Evolutionary conservation across 2,888 invertebrate species (phyloP), one percentile per base, ranked within the genome.

Genomic region (Pasiphila rectangulata): DNA sequence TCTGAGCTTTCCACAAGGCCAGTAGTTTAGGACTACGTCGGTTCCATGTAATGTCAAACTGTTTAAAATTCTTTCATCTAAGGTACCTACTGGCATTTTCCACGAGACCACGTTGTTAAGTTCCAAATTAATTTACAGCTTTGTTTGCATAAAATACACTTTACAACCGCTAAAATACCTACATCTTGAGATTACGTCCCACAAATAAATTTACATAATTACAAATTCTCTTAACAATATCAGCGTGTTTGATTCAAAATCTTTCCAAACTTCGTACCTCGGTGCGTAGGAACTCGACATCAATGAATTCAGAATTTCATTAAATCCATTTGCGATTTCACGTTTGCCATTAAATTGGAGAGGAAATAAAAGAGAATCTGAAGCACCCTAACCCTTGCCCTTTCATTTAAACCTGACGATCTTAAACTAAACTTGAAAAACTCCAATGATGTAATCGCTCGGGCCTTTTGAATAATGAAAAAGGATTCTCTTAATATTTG

Each of bases 381-480:
- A 20, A 36, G 16, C 32, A 29, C 40, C 23, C 29, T 54, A 61
- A 55, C 61, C 57, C 57, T 57, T 59, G 34, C 48, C 52, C 41
- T 35, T 48, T 47, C 35, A 52, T 56, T 39, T 54, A 59, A 59
- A 57, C 49, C 54, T 47, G 39, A 50, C 49, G 46, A 46, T 55
- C 55, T 57, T 56, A 55, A 61, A 48, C 57, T 58, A 52, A 57
- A 57, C 55, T 61, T 54, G 38, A 59, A 56, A 59, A 61, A 59
- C 55, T 57, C 52, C 35, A 47, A 51, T 51, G 27, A 46, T 43
- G 53, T 56, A 58, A 56, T 58, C 51, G 56, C 47, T 36, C 38
- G 23, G 45, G 42, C 47, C 48, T 54, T 52, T 58, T 58, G 57
- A 56, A 54, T 56, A 56, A 57, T 56, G 46, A 48, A 55, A 46